Percentiles rank a stretch among this genome's conserved stretches.
Conservation (phyloP, 2,113 vertebrate species). For the Chitala chitala region DNA sequence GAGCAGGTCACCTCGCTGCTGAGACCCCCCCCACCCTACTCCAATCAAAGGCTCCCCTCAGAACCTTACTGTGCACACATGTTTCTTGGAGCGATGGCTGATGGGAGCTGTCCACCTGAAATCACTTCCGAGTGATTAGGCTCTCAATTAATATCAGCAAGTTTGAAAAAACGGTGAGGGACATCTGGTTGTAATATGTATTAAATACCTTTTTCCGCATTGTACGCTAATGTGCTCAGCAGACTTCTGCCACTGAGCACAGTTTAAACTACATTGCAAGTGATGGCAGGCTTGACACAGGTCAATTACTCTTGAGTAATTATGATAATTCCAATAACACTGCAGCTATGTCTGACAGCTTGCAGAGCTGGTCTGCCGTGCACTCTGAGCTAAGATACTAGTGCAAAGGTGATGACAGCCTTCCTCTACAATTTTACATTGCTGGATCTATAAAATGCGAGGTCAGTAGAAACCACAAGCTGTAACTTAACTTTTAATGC, state of each 20-base stretch:
- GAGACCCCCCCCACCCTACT: not conserved
- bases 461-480: not conserved
- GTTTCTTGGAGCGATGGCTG: not conserved
- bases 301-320: slow-evolving; percentile 73
- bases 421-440: not conserved
- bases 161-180: not conserved
- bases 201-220: not conserved
- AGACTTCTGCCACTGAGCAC: slow-evolving; percentile 53
- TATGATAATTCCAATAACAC: slow-evolving; percentile 69
- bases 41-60: not conserved
- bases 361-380: slow-evolving; percentile 66
- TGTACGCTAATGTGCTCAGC: slow-evolving; percentile 37
- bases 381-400: slow-evolving; percentile 47
- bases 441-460: not conserved
- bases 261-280: slow-evolving; percentile 66
- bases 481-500: not conserved
- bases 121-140: not conserved
- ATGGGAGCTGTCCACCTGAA: not conserved
- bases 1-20: not conserved
- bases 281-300: slow-evolving; percentile 39
- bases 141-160: not conserved
- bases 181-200: not conserved
- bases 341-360: slow-evolving; percentile 67
- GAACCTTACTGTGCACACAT: not conserved
- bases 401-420: slow-evolving; percentile 29